Base-by-base conservation (phyloP, 2,113 vertebrate species). In the Trematomus loennbergii region DNA sequence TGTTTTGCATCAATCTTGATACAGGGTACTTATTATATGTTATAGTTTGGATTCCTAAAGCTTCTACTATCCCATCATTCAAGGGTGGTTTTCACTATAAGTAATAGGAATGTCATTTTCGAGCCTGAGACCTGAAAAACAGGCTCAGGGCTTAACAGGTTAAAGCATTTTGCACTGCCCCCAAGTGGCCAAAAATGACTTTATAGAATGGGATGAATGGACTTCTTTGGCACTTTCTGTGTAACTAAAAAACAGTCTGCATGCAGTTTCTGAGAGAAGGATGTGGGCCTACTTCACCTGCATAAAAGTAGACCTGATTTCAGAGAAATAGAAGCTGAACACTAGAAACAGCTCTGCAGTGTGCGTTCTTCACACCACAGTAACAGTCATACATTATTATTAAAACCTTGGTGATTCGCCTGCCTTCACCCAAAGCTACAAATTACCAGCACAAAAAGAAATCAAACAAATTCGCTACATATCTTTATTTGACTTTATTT, bases 401-500 rank as follows among this genome's bases (percentile, higher is more conserved):
- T 22, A 65, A 60, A 64, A 54, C 46, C 57, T 49, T n/a, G 43
- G 53, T 65, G 64, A 85, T 63, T 78, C 74, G 73, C 13, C 12
- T 17, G 0, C 60, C 49, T 66, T 67, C 25, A 58, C 18, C 11
- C 61, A 22, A 22, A 76, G 11, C 18, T 25, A 49, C 48, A 61
- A 25, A 70, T 69, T 52, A 46, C 36, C 3, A 25, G 20, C 17
- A n/a, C 18, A 52, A 52, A 8, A 18, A 40, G 0, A 40, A 40
- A 8, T 40, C 36, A 8, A 40, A 40, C 5, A 1, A 40, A 40
- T 40, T 40, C 1, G 5, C 36, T 40, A 40, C 36, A 40, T 40
- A 40, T 40, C 29, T 40, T 40, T 8, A 5, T 40, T 40, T 40
- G 5, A 40, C 36, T 40, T 40, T 40, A 40, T 40, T 40, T 29